A percentile compares a stretch with the other conserved stretches of the same genome.
phyloP scores from a whole-genome alignment of 2,113 vertebrate genomes.

The Crotalus viridis region DNA sequence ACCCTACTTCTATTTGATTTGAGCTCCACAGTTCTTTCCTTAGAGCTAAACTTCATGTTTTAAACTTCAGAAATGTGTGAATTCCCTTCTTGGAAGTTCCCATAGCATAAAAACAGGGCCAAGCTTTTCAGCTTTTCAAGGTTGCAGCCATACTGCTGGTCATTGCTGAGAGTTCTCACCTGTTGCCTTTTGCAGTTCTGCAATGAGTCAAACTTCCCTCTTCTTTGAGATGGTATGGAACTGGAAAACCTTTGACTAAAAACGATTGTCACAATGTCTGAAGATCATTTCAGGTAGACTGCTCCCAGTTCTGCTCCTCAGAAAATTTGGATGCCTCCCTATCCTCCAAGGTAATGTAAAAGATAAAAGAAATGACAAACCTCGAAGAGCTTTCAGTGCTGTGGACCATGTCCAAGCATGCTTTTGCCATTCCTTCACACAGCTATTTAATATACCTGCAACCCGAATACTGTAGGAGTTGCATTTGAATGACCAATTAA shows the following conservation, averaged over 20 bases:
- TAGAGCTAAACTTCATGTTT: neutral
- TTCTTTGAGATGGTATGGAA: neutral
- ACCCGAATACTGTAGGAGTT: neutral
- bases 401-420: neutral
- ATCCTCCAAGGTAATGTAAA: neutral
- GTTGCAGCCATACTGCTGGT: neutral
- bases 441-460: neutral
- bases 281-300: neutral
- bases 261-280: neutral
- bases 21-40: neutral
- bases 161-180: neutral
- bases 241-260: neutral
- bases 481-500: neutral
- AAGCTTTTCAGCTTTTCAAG: neutral
- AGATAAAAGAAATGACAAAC: neutral
- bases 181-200: neutral
- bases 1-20: neutral
- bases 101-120: neutral
- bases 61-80: neutral
- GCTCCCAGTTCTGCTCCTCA: neutral
- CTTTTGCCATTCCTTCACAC: neutral
- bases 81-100: neutral
- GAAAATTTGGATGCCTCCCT: neutral
- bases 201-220: neutral
- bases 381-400: neutral